Evolutionary conservation across 2,888 invertebrate species (phyloP), one percentile per base, ranked within the genome.

Genomic region (Mantis religiosa): DNA sequence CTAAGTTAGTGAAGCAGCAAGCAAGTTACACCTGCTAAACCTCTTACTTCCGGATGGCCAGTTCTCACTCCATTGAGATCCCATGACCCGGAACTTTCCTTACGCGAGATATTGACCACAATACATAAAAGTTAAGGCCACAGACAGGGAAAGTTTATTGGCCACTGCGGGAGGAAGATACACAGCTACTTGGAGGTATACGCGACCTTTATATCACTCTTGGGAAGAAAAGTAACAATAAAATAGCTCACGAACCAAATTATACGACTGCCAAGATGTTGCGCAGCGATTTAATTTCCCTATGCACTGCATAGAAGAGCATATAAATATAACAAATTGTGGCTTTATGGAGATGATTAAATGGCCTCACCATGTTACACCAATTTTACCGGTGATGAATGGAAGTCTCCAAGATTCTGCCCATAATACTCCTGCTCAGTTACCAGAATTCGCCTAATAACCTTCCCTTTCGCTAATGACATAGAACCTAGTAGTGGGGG

Each of bases 1-100:
- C 41, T 41, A 41, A 41, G 54, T 47, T 54, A 1, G 20, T 8
- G 25, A 71, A 15, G 15, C 54, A 3, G 20, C 54, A 71, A 20
- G 54, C 25, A 20, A n/a, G 20, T 15, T 8, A 3, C 54, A 25
- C 20, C 25, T 71, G 25, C 54, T 25, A 86, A 81, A 81, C 81
- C 81, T 86, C 81, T 86, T 86, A 86, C 86, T 86, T 86, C 54
- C 86, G 81, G 86, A 15, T 86, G 81, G 86, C 81, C 86, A 86
- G 81, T 86, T 71, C 86, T 28, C n/a, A 81, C 71, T 81, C 71
- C 86, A 86, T 86, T 86, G 86, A 86, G 81, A 86, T n/a, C 81
- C 54, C 81, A 86, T 86, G 86, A 86, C 86, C 86, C 81, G 86
- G 86, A 86, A 86, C 81, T 86, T 86, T 3, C 25, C 41, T n/a